Base-by-base conservation (phyloP, 2,113 vertebrate genomes). In the Gavia stellata region DNA sequence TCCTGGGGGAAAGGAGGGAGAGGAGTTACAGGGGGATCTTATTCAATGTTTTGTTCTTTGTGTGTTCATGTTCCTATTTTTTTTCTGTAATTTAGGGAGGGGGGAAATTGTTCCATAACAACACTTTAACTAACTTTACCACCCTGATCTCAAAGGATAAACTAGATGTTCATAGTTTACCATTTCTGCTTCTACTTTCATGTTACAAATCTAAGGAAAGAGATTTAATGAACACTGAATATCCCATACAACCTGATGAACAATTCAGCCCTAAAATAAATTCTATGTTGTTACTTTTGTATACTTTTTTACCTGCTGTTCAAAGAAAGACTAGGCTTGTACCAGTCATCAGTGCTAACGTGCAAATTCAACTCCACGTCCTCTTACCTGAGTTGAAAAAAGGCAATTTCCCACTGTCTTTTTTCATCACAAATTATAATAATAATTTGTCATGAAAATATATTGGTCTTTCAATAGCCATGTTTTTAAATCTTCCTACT, bases 1-100 rank as follows among this genome's bases (percentile, higher is more conserved):
- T 94, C 90, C 97, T 94, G 63, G 59, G 96, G 97, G 95, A 96
- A 97, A 94, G 73, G 53, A 87, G 77, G 36, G 59, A 82, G 88
- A 56, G 23, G 44, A 86, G 53, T 81, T 92, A 62, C 3, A 81
- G 17, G 5, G 12, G 17, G 45, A 65, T 82, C 21, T 72, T 73
- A 73, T 63, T 90, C 81, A 23, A 25, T 38, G 23, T 94, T 92
- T 93, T 83, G 29, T 56, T 91, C 58, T 90, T 85, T 85, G 18
- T 77, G 28, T 67, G 26, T 14, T 86, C 40, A 24, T 45, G 21
- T 81, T 40, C 17, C 24, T 55, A 8, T 33, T 42, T 40, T 66
- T 75, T 13, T 45, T 8, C 24, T 62, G 11, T 56, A 81, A 68
- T 88, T 83, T 83, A 59, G 20, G 47, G 16, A 81, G 31, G 8